Evolutionary conservation across 2,888 invertebrate genomes (phyloP).

Genomic region (Gymnocheta viridis): DNA sequence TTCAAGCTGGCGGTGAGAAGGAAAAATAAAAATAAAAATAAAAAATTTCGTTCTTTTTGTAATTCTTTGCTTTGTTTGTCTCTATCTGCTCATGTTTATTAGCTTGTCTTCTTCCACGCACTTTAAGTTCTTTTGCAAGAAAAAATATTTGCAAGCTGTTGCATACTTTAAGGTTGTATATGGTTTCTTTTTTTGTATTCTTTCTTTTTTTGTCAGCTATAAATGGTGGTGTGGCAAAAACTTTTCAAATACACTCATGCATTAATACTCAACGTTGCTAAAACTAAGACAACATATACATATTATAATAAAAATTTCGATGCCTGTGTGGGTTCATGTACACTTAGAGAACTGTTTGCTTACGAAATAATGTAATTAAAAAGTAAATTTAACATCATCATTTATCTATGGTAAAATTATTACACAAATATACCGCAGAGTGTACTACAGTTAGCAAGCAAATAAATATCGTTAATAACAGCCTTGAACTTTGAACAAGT

Average conservation of each 20-base stretch:
- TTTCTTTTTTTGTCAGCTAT: background rate
- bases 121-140: background rate
- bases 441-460: conserved; percentile 44
- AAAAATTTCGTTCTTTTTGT: background rate
- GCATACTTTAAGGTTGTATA: conserved; percentile 55
- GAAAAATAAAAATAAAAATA: background rate
- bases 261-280: background rate
- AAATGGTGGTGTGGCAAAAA: background rate
- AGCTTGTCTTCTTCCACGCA: conserved; percentile 24
- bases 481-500: conserved; percentile 57
- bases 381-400: conserved; percentile 28
- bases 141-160: conserved; percentile 49
- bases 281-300: background rate
- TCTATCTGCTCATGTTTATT: background rate
- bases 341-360: conserved; percentile 17
- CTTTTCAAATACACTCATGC: background rate
- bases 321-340: background rate
- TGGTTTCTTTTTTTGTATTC: background rate
- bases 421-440: conserved; percentile 23
- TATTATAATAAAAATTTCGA: background rate
- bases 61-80: background rate
- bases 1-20: conserved; percentile 19
- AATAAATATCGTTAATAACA: conserved; percentile 30
- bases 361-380: conserved; percentile 55
- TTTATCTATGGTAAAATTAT: conserved; percentile 9